phyloP scores from a whole-genome alignment of 2,888 invertebrate genomes.

The Steinernema scapterisci region DNA sequence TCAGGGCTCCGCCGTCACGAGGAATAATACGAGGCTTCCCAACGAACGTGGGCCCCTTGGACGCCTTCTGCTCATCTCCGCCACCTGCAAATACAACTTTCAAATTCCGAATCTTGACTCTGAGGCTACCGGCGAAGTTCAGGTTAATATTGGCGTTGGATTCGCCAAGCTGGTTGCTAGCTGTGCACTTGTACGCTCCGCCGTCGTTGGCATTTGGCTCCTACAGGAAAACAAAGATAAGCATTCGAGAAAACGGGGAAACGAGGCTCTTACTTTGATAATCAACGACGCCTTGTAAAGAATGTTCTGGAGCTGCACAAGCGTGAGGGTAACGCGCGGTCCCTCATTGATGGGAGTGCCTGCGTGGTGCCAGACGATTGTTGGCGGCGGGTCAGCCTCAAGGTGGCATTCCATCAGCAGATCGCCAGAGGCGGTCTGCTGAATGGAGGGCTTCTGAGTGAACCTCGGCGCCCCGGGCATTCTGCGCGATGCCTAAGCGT shows the following conservation, averaged over 20 bases:
- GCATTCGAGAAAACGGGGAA: neutral
- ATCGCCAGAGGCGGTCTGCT: constrained; percentile 77
- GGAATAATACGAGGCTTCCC: constrained; percentile 99
- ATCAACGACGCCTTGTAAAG: constrained; percentile 62
- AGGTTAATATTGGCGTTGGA: constrained; percentile 99
- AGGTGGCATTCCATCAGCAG: constrained; percentile 67
- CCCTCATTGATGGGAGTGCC: constrained; percentile 57
- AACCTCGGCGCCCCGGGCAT: constrained; percentile 83
- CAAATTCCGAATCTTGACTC: too few relatives aligned
- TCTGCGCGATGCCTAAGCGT: constrained; percentile 28
- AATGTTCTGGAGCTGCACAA: constrained; percentile 53
- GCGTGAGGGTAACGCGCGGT: constrained; percentile 55
- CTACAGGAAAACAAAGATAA: constrained; percentile 61
- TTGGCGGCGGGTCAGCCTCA: constrained; percentile 64
- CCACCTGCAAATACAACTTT: constrained; percentile 41
- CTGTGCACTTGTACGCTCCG: constrained; percentile 98
- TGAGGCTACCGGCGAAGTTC: constrained; percentile 84
- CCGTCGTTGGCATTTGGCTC: constrained; percentile 95
- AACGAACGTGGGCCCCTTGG: constrained; percentile 80
- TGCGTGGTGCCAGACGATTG: constrained; percentile 64
- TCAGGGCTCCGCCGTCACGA: constrained; percentile 92
- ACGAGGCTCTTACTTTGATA: constrained; percentile 55
- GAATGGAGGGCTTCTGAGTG: constrained; percentile 93
- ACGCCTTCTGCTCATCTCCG: constrained; percentile 66
- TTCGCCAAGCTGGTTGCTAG: constrained; percentile 96